Percentiles rank a stretch among this genome's conserved stretches.
Conservation (phyloP, 1,140 invertebrate species). For the Pseudobourletiella spinata region DNA sequence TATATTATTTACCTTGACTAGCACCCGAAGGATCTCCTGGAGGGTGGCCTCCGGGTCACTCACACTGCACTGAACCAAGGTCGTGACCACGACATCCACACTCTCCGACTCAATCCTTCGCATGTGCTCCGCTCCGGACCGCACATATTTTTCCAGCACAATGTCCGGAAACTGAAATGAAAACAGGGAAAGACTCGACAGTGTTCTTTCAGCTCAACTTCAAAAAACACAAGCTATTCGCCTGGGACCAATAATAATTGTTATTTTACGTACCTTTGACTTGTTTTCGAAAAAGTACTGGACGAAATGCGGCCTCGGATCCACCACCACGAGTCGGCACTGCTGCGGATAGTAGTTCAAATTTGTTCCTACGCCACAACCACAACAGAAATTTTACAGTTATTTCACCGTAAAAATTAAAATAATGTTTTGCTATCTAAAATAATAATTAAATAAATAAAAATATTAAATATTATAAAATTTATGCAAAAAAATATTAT, state of each 20-base stretch:
- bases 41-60: conserved; percentile 33
- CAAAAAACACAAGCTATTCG: no score
- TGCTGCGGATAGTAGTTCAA: conserved; percentile 39
- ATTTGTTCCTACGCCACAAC: conserved; percentile 38
- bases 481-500: no score
- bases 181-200: not conserved
- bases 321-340: conserved; percentile 37
- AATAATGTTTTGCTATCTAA: no score
- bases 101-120: conserved; percentile 30
- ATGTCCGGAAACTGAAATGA: conserved; percentile 36
- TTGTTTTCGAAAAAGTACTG: conserved; percentile 35
- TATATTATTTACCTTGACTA: conserved; percentile 37
- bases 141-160: conserved; percentile 36
- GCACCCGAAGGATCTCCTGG: conserved; percentile 38
- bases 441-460: no score
- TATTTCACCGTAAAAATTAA: no score
- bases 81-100: conserved; percentile 39
- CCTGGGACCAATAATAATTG: no score
- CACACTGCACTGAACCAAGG: conserved; percentile 39
- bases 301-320: conserved; percentile 38
- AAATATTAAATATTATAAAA: no score
- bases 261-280: conserved; percentile 15
- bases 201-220: no score
- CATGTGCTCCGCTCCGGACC: conserved; percentile 36
- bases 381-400: no score